These are phyloP conservation scores for Leptocoma aspasia DNA, from an alignment of 2,113 vertebrate genomes.

Conservation along the genomic window DNA sequence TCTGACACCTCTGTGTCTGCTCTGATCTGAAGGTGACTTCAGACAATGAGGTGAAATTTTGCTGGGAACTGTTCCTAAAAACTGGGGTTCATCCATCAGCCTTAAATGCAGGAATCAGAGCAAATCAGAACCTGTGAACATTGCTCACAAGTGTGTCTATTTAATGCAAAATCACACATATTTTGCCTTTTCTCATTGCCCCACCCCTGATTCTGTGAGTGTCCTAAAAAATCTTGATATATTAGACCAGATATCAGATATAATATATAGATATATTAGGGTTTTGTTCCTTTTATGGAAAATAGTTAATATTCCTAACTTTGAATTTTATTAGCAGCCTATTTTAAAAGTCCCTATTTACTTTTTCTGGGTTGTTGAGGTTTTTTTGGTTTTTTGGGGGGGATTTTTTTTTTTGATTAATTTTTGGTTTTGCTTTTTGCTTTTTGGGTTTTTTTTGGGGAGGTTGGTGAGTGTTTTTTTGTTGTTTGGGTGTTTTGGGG, in stretches of 20 bases:
- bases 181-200: background rate
- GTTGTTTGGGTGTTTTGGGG: background rate
- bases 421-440: background rate
- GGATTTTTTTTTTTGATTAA: background rate
- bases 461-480: background rate
- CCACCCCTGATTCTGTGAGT: background rate
- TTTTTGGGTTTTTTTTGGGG: background rate
- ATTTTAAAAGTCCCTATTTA: fast-evolving
- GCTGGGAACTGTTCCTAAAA: background rate
- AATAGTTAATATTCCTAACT: background rate
- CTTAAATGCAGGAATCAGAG: background rate
- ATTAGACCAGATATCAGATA: no score
- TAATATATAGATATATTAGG: no score
- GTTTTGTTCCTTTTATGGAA: background rate
- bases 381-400: background rate
- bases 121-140: background rate
- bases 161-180: background rate
- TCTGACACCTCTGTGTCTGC: background rate
- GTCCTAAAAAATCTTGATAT: background rate
- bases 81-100: background rate
- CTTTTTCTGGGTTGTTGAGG: background rate
- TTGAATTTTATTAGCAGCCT: background rate
- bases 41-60: background rate
- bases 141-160: background rate
- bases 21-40: background rate